Percentiles rank a stretch among this genome's conserved stretches.
Conservation (phyloP, 1,140 invertebrate genomes). For the Drosophila parabipectinata region DNA sequence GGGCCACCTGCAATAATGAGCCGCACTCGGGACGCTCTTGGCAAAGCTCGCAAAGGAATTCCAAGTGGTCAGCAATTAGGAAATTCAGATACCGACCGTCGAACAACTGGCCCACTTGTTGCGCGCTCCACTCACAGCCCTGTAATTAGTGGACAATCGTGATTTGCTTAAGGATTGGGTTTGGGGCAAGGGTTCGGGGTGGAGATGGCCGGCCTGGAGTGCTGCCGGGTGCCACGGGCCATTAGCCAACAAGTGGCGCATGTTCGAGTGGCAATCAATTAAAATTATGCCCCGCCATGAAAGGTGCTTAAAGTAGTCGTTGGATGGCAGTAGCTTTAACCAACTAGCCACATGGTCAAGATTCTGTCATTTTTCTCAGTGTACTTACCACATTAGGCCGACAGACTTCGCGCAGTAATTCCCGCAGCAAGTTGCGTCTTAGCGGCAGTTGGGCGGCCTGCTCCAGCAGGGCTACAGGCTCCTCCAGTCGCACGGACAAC, state of each 20-base stretch:
- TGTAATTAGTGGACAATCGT: constrained; percentile 64
- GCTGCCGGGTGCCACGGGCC: constrained; percentile 5
- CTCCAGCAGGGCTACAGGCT: constrained; percentile 58
- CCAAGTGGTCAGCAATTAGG: constrained; percentile 83
- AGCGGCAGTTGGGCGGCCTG: constrained; percentile 62
- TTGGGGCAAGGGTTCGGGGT: not conserved
- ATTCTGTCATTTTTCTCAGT: not conserved
- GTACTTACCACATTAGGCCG: constrained; percentile 55
- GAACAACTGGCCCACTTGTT: constrained; percentile 79
- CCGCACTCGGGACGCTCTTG: constrained; percentile 70
- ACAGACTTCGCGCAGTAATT: constrained; percentile 65
- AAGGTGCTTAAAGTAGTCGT: constrained; percentile 42
- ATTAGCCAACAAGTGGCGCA: constrained; percentile 73
- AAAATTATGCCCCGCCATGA: constrained; percentile 62
- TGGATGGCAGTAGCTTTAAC: too few relatives aligned
- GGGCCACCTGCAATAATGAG: constrained; percentile 72
- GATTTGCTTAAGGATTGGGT: constrained; percentile 27
- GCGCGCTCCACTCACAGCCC: constrained; percentile 69
- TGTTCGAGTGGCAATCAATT: constrained; percentile 78
- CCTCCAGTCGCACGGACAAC: constrained; percentile 69
- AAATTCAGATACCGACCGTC: constrained; percentile 76
- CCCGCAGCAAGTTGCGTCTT: constrained; percentile 59
- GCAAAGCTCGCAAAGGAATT: constrained; percentile 78
- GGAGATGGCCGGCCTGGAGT: not conserved
- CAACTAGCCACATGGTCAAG: not conserved